phyloP scores from a whole-genome alignment of 2,113 vertebrate genomes.

The Rhinoptilus africanus region DNA sequence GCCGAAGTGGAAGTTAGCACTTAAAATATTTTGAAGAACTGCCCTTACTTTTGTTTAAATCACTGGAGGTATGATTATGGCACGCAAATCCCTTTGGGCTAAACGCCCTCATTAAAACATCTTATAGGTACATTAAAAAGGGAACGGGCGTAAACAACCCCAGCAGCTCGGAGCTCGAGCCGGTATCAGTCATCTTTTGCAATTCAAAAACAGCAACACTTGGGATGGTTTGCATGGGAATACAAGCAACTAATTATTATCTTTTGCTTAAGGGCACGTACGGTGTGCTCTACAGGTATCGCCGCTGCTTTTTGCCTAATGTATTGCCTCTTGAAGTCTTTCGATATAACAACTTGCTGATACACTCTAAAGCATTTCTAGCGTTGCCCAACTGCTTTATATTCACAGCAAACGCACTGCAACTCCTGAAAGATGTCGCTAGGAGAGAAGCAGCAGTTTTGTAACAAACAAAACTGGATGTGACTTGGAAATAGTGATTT shows the following conservation, averaged over 20 bases:
- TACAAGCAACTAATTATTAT: slow-evolving; percentile 75
- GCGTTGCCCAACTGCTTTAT: slow-evolving; percentile 31
- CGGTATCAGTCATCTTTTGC: slow-evolving; percentile 62
- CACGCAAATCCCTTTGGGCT: slow-evolving; percentile 59
- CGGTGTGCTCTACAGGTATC: slow-evolving; percentile 75
- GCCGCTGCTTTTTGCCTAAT: slow-evolving; percentile 40
- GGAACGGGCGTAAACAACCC: slow-evolving; percentile 73
- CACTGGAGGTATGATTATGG: slow-evolving; percentile 52
- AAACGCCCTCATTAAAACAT: slow-evolving; percentile 69
- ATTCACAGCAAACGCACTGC: slow-evolving; percentile 12
- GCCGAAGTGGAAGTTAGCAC: slow-evolving; percentile 44
- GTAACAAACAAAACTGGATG: neutral
- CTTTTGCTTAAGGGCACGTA: slow-evolving; percentile 77
- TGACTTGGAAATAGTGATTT: neutral
- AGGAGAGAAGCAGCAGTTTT: slow-evolving; percentile 11
- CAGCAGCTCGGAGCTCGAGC: slow-evolving; percentile 45
- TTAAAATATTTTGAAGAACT: slow-evolving; percentile 54
- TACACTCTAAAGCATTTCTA: slow-evolving; percentile 32
- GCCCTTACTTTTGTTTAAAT: slow-evolving; percentile 57
- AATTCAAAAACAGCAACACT: slow-evolving; percentile 65
- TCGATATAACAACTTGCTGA: slow-evolving; percentile 14
- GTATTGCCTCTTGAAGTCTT: slow-evolving; percentile 65
- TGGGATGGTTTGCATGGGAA: slow-evolving; percentile 64
- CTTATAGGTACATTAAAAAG: slow-evolving; percentile 76
- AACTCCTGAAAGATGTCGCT: slow-evolving; percentile 27